Conservation (phyloP, 1,140 invertebrate genomes). For the Saxidomus purpurata region DNA sequence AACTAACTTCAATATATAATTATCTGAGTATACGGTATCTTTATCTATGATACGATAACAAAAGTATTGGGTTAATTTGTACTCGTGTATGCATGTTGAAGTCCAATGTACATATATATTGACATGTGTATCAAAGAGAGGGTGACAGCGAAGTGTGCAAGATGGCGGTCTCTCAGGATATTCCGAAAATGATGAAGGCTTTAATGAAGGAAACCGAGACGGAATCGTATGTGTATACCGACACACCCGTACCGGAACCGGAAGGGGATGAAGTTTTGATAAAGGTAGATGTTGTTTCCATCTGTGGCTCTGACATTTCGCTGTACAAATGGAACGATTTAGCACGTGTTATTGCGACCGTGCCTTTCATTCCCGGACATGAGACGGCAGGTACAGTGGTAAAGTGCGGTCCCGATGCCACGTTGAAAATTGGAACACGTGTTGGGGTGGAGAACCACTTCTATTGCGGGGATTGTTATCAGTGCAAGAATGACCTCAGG, state of each 20-base stretch:
- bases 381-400: slow-evolving; percentile 84
- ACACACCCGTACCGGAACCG: slow-evolving; percentile 79
- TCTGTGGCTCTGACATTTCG: slow-evolving; percentile 83
- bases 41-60: no score
- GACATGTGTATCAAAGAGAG: no score
- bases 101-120: no score
- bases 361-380: slow-evolving; percentile 84
- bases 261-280: slow-evolving; percentile 80
- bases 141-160: no score
- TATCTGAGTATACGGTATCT: no score
- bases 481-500: slow-evolving; percentile 78
- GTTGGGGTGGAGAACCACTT: slow-evolving; percentile 84
- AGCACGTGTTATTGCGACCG: slow-evolving; percentile 80
- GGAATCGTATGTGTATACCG: slow-evolving; percentile 78
- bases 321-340: slow-evolving; percentile 83
- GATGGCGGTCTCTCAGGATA: slow-evolving; percentile 67
- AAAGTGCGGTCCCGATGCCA: slow-evolving; percentile 80
- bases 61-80: no score
- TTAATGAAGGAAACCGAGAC: slow-evolving; percentile 79
- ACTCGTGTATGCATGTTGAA: no score
- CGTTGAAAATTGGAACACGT: slow-evolving; percentile 73
- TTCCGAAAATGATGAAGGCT: slow-evolving; percentile 81
- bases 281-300: slow-evolving; percentile 80
- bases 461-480: slow-evolving; percentile 82
- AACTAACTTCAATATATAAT: no score